phyloP scores from a whole-genome alignment of 2,113 vertebrate species.

The Perca schrenkii region DNA sequence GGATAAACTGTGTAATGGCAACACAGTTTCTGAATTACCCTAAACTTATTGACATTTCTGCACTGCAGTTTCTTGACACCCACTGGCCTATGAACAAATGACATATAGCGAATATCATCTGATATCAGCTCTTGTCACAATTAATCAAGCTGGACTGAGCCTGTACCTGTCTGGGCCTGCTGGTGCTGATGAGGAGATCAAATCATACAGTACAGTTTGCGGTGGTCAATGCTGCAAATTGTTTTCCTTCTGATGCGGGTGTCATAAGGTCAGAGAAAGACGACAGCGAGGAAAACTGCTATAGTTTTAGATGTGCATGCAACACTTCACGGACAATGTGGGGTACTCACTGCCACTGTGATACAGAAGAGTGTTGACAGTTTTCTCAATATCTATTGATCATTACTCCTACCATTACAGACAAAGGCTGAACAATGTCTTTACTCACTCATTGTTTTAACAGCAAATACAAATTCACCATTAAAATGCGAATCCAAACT shows the following conservation, averaged over 20 bases:
- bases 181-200: not conserved
- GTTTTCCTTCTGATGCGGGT: not conserved
- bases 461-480: not conserved
- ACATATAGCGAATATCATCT: not conserved
- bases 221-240: not conserved
- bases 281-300: not conserved
- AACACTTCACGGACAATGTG: not conserved
- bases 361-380: not conserved
- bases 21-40: not conserved
- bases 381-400: constrained; percentile 6
- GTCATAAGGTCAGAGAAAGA: not conserved
- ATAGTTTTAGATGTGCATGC: not conserved
- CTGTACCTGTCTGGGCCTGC: not conserved
- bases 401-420: not conserved
- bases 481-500: not conserved
- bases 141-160: not conserved
- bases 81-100: not conserved
- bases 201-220: not conserved
- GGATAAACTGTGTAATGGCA: not conserved
- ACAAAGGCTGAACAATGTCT: not conserved
- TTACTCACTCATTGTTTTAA: constrained; percentile 8
- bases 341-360: not conserved
- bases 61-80: not conserved
- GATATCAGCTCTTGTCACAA: not conserved
- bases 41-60: not conserved